Evolutionary conservation across 2,888 invertebrate species (phyloP), one percentile per base, ranked within the genome.

Genomic region (Myopa tessellatipennis): DNA sequence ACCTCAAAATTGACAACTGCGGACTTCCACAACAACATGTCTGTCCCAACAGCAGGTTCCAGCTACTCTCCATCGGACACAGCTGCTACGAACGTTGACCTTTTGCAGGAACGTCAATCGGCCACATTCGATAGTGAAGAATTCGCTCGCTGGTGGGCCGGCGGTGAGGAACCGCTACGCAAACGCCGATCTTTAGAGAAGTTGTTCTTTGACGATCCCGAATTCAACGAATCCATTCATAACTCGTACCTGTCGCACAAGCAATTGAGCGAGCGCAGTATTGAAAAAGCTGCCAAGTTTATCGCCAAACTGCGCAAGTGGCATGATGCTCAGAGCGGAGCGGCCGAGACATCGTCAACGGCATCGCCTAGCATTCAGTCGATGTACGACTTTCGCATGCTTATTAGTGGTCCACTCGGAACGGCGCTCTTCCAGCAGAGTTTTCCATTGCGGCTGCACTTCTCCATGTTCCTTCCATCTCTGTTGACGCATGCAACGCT

Each of bases 401-500:
- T 86, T 2, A 71, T 88, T 34, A 83, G 85, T 18, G 87, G 87
- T 0, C 78, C 85, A 5, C 73, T 88, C 77, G 87, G 86, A 26
- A 82, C 85, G 0, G 88, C 84, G 0, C 80, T 89, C 16, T 83
- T 88, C 67, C 86, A 85, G 77, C 87, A 88, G 74, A 87, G 86
- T 52, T 84, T 85, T 60, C 89, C 92, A 0, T 84, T 92, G 50
- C 92, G 94, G 0, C 90, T 98, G 2, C 97, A 26, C 88, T 96
- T 94, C 87, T 94, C 95, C 4, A 98, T 98, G 98, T 98, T 98
- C 87, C 91, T 97, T 77, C 96, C 96, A 0, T 93, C 97, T 0
- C 88, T 98, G 55, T 92, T 96, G 92, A 95, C 95, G 0, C 96
- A 97, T 88, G 95, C 93, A 2, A 94, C 94, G 0, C 91, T 93